A percentile compares a stretch with the other conserved stretches of the same genome.
phyloP scores from a whole-genome alignment of 2,888 invertebrate species.

The Acrocyrtus sp. region DNA sequence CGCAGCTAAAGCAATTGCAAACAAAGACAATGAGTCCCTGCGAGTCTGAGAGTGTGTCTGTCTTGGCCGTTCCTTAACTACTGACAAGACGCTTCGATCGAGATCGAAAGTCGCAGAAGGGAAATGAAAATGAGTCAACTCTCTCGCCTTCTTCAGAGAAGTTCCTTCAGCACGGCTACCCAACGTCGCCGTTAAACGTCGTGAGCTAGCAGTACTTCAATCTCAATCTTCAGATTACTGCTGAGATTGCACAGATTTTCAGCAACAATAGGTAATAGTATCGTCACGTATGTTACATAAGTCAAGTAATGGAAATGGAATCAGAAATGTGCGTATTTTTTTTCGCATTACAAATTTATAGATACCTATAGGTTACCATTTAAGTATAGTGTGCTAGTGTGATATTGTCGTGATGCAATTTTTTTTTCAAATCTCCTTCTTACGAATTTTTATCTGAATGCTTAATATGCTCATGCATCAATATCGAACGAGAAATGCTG shows the following conservation, averaged over 20 bases:
- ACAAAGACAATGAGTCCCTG: neutral
- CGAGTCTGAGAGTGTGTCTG: slow-evolving; percentile 1
- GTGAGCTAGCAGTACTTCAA: neutral
- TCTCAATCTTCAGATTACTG: neutral
- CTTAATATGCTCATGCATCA: too few relatives aligned
- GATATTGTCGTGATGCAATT: too few relatives aligned
- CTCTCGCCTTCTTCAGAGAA: neutral
- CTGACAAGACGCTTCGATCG: neutral
- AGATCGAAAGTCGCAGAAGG: neutral
- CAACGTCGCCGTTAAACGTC: neutral
- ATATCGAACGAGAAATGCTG: too few relatives aligned
- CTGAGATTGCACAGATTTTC: neutral
- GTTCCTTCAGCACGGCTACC: too few relatives aligned
- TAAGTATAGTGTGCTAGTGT: too few relatives aligned
- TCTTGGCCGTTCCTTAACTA: slow-evolving; percentile 8
- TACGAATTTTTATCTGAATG: too few relatives aligned
- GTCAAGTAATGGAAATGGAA: too few relatives aligned
- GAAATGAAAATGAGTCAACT: neutral
- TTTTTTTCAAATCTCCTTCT: too few relatives aligned
- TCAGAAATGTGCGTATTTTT: too few relatives aligned
- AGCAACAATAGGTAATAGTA: neutral
- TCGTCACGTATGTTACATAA: too few relatives aligned
- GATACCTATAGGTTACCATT: too few relatives aligned
- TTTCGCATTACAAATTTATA: too few relatives aligned
- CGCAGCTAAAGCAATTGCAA: neutral